These are phyloP conservation scores for Grammomys dolichurus DNA, from an alignment of 2,113 vertebrate genomes.

Conservation along the genomic window DNA sequence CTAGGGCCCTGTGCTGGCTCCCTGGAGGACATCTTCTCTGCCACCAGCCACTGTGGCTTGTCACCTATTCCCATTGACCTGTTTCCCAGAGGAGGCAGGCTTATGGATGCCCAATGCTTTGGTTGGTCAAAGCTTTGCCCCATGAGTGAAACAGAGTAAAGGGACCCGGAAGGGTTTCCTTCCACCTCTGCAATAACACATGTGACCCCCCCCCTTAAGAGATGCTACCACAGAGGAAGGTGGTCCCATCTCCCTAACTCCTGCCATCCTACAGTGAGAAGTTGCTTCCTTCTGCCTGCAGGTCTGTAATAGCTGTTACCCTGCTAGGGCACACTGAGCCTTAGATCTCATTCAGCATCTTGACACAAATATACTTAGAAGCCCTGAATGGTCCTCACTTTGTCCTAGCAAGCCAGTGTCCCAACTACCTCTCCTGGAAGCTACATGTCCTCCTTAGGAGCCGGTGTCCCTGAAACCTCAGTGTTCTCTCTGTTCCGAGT, in stretches of 20 bases:
- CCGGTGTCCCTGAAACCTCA: background rate
- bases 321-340: background rate
- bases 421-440: background rate
- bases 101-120: background rate
- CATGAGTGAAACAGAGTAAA: background rate
- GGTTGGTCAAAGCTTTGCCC: background rate
- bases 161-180: background rate
- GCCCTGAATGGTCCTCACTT: background rate
- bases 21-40: background rate
- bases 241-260: background rate
- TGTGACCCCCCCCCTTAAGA: background rate
- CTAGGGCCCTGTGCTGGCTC: background rate
- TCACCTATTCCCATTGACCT: background rate
- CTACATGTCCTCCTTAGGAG: background rate
- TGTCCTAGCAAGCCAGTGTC: background rate
- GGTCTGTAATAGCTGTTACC: background rate
- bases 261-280: background rate
- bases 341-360: background rate
- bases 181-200: background rate
- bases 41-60: background rate
- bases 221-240: background rate
- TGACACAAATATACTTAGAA: background rate
- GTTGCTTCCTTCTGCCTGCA: background rate
- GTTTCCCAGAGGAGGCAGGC: background rate
- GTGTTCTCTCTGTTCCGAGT: background rate